phyloP scores from a whole-genome alignment of 2,797 vertebrate species.

The Setipinna tenuifilis region DNA sequence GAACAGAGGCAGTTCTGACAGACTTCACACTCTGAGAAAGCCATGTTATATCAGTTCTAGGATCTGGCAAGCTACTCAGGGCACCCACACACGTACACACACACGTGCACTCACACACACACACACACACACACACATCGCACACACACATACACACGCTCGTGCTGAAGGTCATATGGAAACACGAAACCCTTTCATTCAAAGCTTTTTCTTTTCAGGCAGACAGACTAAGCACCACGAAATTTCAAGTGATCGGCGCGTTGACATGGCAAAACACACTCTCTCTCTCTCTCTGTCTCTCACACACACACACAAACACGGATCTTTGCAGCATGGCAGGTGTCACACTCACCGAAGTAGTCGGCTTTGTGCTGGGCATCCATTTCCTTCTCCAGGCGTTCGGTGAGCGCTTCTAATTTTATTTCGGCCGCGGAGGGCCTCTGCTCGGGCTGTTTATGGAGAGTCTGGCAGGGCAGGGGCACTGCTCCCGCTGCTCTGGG shows the following conservation, averaged over 20 bases:
- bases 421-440: slow-evolving; percentile 83
- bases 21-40: background rate
- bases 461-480: slow-evolving; percentile 76
- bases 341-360: slow-evolving; percentile 90
- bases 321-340: slow-evolving; percentile 37
- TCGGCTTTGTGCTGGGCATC: slow-evolving; percentile 88
- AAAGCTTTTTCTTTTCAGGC: slow-evolving; percentile 41
- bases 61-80: slow-evolving; percentile 3
- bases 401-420: slow-evolving; percentile 91
- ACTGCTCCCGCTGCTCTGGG: slow-evolving; percentile 21
- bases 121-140: slow-evolving; percentile 36
- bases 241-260: background rate
- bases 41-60: slow-evolving; percentile 25
- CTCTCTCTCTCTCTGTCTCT: background rate
- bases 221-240: slow-evolving; percentile 19
- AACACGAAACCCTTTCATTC: slow-evolving; percentile 34
- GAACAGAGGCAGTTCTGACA: background rate
- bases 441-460: slow-evolving; percentile 72
- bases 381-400: slow-evolving; percentile 93
- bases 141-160: slow-evolving; percentile 38
- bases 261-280: background rate
- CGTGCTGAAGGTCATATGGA: slow-evolving; percentile 47
- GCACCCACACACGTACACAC: slow-evolving; percentile 38
- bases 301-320: slow-evolving; percentile 1
- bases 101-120: slow-evolving; percentile 26